Evolutionary conservation across 2,888 invertebrate species (phyloP).

Genomic region (Crioceris asparagi): DNA sequence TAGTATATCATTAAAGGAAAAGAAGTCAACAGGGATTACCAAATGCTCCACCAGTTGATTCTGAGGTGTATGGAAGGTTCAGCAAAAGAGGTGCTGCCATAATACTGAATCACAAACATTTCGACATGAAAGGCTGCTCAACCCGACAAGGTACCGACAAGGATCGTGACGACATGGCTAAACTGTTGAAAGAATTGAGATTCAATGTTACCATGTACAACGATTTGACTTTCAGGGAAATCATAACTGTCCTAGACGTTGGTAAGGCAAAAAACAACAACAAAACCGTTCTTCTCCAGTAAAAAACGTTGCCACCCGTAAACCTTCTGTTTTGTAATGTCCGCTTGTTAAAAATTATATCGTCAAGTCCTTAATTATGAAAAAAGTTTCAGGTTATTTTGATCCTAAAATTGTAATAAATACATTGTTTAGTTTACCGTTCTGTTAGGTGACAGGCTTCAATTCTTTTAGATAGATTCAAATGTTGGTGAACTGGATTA

Average conservation of each 20-base stretch:
- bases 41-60: slow-evolving; percentile 16
- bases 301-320: no score
- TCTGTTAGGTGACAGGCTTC: no score
- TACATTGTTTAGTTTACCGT: no score
- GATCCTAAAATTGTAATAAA: no score
- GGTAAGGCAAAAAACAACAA: slow-evolving; percentile 40
- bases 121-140: slow-evolving; percentile 55
- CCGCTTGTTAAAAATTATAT: no score
- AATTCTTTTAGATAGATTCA: no score
- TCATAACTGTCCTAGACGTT: slow-evolving; percentile 52
- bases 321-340: no score
- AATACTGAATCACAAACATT: slow-evolving; percentile 81
- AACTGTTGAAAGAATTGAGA: slow-evolving; percentile 49
- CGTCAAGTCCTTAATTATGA: no score
- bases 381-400: no score
- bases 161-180: slow-evolving; percentile 62
- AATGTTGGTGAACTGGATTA: no score
- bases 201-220: slow-evolving; percentile 59
- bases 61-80: slow-evolving; percentile 60
- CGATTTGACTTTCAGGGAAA: slow-evolving; percentile 57
- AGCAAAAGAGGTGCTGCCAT: slow-evolving; percentile 67
- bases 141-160: slow-evolving; percentile 71
- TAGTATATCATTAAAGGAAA: no score
- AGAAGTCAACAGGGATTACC: slow-evolving; percentile 3
- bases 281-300: no score